Percentiles rank a stretch among this genome's conserved stretches.
phyloP scores from a whole-genome alignment of 30 jellyfish, hydroid and myxozoan genomes.

The Aurelia aurita complex sp. Pacific region DNA sequence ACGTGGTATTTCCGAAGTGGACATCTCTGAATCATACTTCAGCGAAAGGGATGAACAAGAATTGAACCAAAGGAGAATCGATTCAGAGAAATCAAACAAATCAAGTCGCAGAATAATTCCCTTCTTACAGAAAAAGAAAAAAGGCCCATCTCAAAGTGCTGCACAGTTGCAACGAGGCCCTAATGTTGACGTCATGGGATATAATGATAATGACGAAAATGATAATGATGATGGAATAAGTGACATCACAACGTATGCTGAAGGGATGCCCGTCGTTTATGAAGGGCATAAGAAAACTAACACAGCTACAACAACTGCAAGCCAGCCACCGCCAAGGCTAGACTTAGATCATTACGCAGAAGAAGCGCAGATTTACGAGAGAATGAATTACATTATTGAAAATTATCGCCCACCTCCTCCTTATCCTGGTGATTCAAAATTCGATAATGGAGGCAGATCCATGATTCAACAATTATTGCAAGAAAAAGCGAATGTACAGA shows the following conservation, averaged over 20 bases:
- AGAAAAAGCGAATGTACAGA: constrained; percentile 57
- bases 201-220: constrained; percentile 15
- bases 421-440: constrained; percentile 72
- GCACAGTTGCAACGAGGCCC: constrained; percentile 3
- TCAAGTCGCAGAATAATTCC: constrained; percentile 43
- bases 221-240: constrained; percentile 43
- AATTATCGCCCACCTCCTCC: constrained; percentile 96
- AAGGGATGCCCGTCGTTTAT: constrained; percentile 54
- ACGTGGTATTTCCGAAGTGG: constrained; percentile 63
- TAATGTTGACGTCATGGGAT: not conserved
- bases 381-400: constrained; percentile 73
- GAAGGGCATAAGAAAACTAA: constrained; percentile 32
- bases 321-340: constrained; percentile 27
- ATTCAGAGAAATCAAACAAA: constrained; percentile 18
- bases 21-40: constrained; percentile 60
- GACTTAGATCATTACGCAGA: constrained; percentile 52
- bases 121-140: constrained; percentile 47
- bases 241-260: constrained; percentile 59
- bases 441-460: constrained; percentile 49
- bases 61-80: constrained; percentile 17
- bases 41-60: constrained; percentile 43
- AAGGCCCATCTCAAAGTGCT: not conserved
- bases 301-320: not conserved
- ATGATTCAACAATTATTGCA: constrained; percentile 68
- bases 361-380: constrained; percentile 62